These are phyloP conservation scores for Scelioninae gen. 2 DNA, from an alignment of 2,888 invertebrate species.

Conservation along the genomic window DNA sequence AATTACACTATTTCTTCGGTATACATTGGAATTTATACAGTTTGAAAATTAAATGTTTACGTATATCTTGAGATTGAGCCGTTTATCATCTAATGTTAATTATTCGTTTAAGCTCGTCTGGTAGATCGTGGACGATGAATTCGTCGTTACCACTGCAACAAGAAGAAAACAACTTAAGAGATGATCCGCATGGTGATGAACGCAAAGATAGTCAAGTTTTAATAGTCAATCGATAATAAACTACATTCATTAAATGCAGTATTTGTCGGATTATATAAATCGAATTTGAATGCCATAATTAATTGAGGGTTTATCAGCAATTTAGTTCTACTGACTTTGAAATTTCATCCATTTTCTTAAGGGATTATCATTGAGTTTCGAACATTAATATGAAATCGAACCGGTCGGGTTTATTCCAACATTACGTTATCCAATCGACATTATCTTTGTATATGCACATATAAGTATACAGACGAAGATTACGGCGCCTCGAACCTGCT, in stretches of 20 bases:
- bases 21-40: constrained; percentile 55
- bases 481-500: constrained; percentile 36
- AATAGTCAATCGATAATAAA: constrained; percentile 20
- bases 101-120: constrained; percentile 46
- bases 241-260: constrained; percentile 6
- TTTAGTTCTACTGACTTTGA: constrained; percentile 36
- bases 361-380: constrained; percentile 19
- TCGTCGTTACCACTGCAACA: constrained; percentile 35
- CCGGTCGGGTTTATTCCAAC: constrained; percentile 35
- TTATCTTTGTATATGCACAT: constrained; percentile 36
- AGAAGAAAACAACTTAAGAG: constrained; percentile 18
- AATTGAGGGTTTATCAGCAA: constrained; percentile 43
- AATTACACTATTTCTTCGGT: constrained; percentile 55
- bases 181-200: not conserved
- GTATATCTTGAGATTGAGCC: constrained; percentile 56
- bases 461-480: constrained; percentile 27
- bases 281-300: constrained; percentile 42
- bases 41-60: constrained; percentile 38
- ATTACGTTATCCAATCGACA: constrained; percentile 40
- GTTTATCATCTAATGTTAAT: constrained; percentile 50
- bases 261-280: constrained; percentile 48
- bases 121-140: constrained; percentile 27
- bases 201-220: constrained; percentile 11
- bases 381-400: constrained; percentile 43
- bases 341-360: constrained; percentile 39